Conservation (phyloP, 2,888 invertebrate species). For the Cheilosia scutellata region DNA sequence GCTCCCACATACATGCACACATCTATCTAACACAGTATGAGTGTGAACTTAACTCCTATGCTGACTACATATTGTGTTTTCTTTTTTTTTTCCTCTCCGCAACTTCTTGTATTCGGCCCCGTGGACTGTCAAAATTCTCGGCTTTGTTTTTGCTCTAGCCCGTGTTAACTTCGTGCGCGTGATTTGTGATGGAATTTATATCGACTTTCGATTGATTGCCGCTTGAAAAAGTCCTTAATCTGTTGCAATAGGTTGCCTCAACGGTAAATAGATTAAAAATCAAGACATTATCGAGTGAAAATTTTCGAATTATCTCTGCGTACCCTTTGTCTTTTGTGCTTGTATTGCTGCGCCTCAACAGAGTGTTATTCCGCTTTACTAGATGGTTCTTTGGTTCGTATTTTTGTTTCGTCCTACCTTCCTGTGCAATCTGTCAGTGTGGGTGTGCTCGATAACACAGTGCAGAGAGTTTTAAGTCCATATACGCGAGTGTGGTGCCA, state of each 20-base stretch:
- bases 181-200: constrained; percentile 60
- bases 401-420: neutral
- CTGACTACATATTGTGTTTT: constrained; percentile 45
- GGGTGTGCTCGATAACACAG: constrained; percentile 33
- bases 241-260: neutral
- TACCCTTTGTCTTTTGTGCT: constrained; percentile 24
- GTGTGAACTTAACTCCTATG: constrained; percentile 48
- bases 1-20: constrained; percentile 27
- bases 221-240: constrained; percentile 54
- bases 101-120: constrained; percentile 53
- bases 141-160: constrained; percentile 73
- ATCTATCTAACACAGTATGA: neutral
- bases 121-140: constrained; percentile 74
- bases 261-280: constrained; percentile 57
- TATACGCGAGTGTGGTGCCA: constrained; percentile 5
- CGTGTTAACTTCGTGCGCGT: constrained; percentile 76
- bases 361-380: constrained; percentile 47
- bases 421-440: constrained; percentile 32
- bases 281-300: constrained; percentile 32
- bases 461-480: constrained; percentile 18
- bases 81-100: constrained; percentile 9
- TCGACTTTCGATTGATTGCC: constrained; percentile 43
- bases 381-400: constrained; percentile 19
- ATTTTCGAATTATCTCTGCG: constrained; percentile 39
- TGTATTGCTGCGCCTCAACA: constrained; percentile 50